Evolutionary conservation across 2,888 invertebrate species (phyloP), one percentile per base, ranked within the genome.

Genomic region (Dasysyrphus albostriatus): DNA sequence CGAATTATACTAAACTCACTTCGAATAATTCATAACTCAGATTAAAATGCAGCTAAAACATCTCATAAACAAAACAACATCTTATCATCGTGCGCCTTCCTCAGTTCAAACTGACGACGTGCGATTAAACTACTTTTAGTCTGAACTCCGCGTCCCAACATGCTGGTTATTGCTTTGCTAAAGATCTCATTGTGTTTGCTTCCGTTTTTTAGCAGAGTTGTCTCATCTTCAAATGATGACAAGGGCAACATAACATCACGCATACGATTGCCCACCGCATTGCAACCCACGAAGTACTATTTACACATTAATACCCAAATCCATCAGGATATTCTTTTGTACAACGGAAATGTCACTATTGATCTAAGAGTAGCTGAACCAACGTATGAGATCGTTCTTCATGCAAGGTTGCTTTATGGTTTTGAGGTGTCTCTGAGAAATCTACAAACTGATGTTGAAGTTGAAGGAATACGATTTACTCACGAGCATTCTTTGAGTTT

Each of bases 261-360:
- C 8, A n/a, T 94, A 91, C 93, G 94, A 34, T 93, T 95, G 73
- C 95, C 95, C 0, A 93, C 93, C 5, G 93, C 93, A 88, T 92
- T 95, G 74, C 90, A 90, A 14, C 95, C 95, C 0, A 84, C 90
- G 34, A 94, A 93, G 89, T 95, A 95, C 90, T 93, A 94, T 88
- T 88, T 92, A 54, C 90, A 91, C 63, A 89, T 93, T 7, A 80
- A 76, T 37, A 92, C 89, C 9, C 88, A 89, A 54, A 90, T 92
- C 54, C 91, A 93, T 87, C 83, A 88, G 39, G 90, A 89, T 1
- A 65, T 83, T 10, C 49, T 51, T 2, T 88, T 88, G 0, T 92
- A 90, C 73, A 89, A 51, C 77, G 93, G 91, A 63, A 91, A 91
- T 83, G 91, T 90, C 42, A 90, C 90, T 76, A 92, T 92, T 83